Conservation (phyloP, 2,113 vertebrate genomes). For the Neolamprologus kungweensis region DNA sequence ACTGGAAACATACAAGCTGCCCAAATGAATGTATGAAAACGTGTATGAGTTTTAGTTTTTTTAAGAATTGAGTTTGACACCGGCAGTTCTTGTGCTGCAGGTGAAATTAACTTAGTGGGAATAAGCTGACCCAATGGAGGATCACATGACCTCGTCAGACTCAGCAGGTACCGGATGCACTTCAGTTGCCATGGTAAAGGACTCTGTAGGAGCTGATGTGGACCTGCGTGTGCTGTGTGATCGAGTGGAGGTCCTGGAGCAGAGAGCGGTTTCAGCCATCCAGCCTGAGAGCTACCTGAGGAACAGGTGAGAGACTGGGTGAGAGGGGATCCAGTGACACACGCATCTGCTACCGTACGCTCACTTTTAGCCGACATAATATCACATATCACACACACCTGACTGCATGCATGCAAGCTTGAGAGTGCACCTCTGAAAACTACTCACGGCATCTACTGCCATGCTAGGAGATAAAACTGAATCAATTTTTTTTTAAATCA, state of each 20-base stretch:
- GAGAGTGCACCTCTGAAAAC: background rate
- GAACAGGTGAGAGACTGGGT: conserved; percentile 67
- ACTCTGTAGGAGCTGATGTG: background rate
- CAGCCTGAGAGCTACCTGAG: conserved; percentile 48
- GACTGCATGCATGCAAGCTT: background rate
- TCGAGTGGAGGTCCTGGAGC: conserved; percentile 56
- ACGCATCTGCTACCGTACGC: conserved; percentile 28
- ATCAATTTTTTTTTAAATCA: background rate
- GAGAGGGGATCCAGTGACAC: conserved; percentile 43
- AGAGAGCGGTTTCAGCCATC: conserved; percentile 15
- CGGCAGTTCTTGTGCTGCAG: background rate
- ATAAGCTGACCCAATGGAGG: background rate
- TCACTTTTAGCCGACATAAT: conserved; percentile 36
- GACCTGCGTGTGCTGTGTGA: conserved; percentile 17
- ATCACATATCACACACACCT: conserved; percentile 38
- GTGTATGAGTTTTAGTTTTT: background rate
- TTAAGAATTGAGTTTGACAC: background rate
- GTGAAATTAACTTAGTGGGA: background rate
- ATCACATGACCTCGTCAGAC: conserved; percentile 10
- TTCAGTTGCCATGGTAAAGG: conserved; percentile 3
- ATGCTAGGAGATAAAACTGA: background rate
- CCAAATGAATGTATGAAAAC: background rate
- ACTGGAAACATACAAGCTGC: background rate
- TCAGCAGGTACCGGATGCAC: background rate
- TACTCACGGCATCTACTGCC: background rate